Percentiles rank a stretch among this genome's conserved stretches.
These are phyloP conservation scores for Cossypha dichroa DNA, from an alignment of 2,797 vertebrate species.

Conservation along the genomic window DNA sequence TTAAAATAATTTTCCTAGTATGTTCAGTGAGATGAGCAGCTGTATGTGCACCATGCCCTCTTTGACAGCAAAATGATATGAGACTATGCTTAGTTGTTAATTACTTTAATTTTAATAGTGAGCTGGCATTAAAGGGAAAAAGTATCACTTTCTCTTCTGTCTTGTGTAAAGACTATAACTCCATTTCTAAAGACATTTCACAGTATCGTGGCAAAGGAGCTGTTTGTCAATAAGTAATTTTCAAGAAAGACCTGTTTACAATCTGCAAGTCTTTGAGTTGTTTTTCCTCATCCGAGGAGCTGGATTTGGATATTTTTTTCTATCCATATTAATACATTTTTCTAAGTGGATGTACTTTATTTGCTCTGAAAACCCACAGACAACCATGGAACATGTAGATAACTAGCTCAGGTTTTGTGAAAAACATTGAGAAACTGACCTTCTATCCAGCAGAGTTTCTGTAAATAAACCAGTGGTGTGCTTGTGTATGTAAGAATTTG, in stretches of 20 bases:
- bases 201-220: not conserved
- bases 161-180: not conserved
- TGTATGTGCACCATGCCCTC: not conserved
- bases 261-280: not conserved
- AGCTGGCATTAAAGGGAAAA: not conserved
- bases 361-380: not conserved
- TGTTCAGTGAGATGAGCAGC: not conserved
- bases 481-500: not conserved
- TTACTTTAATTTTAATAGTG: not conserved
- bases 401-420: not conserved
- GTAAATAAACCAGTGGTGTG: not conserved
- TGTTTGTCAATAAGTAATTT: not conserved
- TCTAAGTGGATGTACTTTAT: not conserved
- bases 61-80: not conserved
- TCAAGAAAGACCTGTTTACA: not conserved
- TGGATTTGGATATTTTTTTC: not conserved
- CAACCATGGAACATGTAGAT: not conserved
- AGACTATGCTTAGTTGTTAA: not conserved
- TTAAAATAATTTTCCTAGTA: not conserved
- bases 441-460: not conserved
- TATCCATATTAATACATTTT: not conserved
- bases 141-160: not conserved
- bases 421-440: not conserved
- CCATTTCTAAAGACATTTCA: not conserved
- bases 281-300: not conserved